Conservation (phyloP, 2,888 invertebrate species). For the Agrotis puta region DNA sequence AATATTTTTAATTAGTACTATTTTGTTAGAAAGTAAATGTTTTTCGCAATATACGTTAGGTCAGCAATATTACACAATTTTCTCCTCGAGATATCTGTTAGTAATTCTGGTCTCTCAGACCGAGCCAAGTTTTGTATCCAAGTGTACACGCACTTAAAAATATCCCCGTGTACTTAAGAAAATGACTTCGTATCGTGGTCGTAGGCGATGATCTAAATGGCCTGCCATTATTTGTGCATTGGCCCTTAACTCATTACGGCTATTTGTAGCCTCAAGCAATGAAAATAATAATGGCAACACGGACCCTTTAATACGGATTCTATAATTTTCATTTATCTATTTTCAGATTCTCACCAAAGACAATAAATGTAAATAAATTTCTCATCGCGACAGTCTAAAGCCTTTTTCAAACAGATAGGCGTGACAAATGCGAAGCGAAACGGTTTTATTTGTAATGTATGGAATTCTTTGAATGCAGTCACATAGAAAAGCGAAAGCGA, state of each 20-base stretch:
- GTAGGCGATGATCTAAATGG: conserved; percentile 52
- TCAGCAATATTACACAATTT: background rate
- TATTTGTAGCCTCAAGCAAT: conserved; percentile 49
- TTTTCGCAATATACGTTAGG: too few species aligned
- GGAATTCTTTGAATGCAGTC: too few species aligned
- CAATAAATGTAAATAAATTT: background rate
- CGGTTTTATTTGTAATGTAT: too few species aligned
- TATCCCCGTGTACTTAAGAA: conserved; percentile 34
- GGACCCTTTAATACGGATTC: conserved; percentile 14
- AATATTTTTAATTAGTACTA: too few species aligned
- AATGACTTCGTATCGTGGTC: conserved; percentile 48
- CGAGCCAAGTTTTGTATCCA: background rate
- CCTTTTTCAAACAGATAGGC: too few species aligned
- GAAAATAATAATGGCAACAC: conserved; percentile 36
- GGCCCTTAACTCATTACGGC: conserved; percentile 50
- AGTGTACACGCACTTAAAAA: background rate
- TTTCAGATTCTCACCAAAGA: background rate
- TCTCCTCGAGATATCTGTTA: background rate
- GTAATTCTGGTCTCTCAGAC: background rate
- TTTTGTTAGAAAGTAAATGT: too few species aligned
- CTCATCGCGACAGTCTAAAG: background rate
- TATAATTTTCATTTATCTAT: conserved; percentile 3
- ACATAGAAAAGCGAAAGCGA: too few species aligned
- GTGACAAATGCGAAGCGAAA: too few species aligned
- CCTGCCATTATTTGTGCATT: conserved; percentile 53